Percentiles rank a stretch among this genome's conserved stretches.
phyloP scores from a whole-genome alignment of 2,113 vertebrate species.

The Gnathonemus longibarbis region DNA sequence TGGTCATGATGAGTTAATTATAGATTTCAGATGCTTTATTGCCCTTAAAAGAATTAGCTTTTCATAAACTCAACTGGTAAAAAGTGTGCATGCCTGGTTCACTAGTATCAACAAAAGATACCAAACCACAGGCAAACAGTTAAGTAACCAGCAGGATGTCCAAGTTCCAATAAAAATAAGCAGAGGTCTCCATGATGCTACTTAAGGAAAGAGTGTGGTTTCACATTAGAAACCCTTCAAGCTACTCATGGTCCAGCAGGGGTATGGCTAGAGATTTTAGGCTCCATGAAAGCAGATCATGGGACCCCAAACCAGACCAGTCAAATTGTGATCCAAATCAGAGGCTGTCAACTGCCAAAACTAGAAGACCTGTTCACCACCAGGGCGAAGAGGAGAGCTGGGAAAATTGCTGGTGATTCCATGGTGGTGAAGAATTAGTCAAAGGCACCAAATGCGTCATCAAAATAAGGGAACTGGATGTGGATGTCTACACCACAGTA shows the following conservation, averaged over 20 bases:
- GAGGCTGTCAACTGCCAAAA: too few species aligned
- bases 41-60: neutral
- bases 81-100: neutral
- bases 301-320: too few species aligned
- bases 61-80: neutral
- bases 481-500: neutral
- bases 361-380: too few species aligned
- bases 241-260: neutral
- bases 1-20: neutral
- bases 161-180: neutral
- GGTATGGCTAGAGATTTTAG: neutral
- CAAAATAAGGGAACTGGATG: neutral
- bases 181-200: neutral
- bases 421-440: neutral
- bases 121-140: neutral
- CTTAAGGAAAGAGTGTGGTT: neutral
- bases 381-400: too few species aligned
- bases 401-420: too few species aligned
- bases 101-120: too few species aligned
- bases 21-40: neutral
- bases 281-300: neutral
- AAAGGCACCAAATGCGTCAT: neutral
- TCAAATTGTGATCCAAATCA: too few species aligned
- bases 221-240: neutral
- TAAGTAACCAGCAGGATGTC: neutral